These are phyloP conservation scores for Potorous gilbertii DNA, from an alignment of 2,797 vertebrate genomes.

Conservation along the genomic window DNA sequence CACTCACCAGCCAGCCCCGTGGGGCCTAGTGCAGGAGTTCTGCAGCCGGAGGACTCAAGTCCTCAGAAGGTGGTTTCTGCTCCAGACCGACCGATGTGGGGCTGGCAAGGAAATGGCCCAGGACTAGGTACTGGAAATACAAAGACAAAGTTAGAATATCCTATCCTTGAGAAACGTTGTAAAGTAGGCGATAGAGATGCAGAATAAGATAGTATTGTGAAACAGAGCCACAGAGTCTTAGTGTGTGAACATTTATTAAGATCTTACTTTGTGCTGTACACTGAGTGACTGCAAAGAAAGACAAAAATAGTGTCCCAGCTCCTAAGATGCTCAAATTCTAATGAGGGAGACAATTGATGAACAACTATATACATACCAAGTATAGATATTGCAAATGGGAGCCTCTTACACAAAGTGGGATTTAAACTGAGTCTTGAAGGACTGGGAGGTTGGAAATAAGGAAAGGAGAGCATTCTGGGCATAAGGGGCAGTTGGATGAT, in stretches of 20 bases:
- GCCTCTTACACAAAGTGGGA: not conserved
- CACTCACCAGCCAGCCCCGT: too few relatives aligned
- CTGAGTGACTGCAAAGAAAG: not conserved
- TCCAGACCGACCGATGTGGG: too few relatives aligned
- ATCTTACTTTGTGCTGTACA: not conserved
- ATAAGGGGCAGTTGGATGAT: not conserved
- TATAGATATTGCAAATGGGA: not conserved
- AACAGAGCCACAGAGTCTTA: not conserved
- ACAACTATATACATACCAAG: not conserved
- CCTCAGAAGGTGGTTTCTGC: too few relatives aligned
- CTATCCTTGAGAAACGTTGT: too few relatives aligned
- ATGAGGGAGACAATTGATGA: not conserved
- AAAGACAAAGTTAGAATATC: too few relatives aligned
- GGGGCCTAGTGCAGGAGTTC: too few relatives aligned
- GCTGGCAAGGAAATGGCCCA: too few relatives aligned
- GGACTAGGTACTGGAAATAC: too few relatives aligned
- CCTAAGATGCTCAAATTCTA: not conserved
- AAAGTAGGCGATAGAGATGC: not conserved
- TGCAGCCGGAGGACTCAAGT: too few relatives aligned
- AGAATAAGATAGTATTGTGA: not conserved
- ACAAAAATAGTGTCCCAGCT: not conserved
- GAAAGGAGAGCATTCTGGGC: not conserved
- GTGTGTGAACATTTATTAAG: not conserved
- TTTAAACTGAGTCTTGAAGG: not conserved
- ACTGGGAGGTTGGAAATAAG: not conserved